phyloP scores from a whole-genome alignment of 2,113 vertebrate species.

The Spea bombifrons region DNA sequence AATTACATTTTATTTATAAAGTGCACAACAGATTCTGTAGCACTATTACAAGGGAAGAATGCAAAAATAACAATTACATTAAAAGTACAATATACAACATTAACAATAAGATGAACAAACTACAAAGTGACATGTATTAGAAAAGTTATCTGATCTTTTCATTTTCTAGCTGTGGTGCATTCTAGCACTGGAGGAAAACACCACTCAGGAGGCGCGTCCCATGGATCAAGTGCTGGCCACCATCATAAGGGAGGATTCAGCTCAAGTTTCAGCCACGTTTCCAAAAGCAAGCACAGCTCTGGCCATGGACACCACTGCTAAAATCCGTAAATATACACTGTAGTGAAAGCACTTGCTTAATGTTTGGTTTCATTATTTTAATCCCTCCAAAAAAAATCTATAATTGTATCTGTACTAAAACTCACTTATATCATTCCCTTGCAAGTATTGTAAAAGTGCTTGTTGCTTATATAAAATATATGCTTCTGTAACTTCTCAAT shows the following conservation, averaged over 20 bases:
- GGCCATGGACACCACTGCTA: constrained; percentile 12
- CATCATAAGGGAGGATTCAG: constrained; percentile 11
- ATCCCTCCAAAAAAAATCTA: no score
- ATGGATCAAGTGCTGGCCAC: constrained; percentile 4
- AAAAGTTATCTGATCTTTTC: neutral
- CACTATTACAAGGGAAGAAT: neutral
- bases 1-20: neutral
- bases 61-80: no score
- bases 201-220: constrained; percentile 16
- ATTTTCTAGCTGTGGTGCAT: constrained; percentile 14
- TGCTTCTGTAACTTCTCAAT: no score
- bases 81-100: no score
- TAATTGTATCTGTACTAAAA: no score
- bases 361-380: no score
- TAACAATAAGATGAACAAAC: neutral
- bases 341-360: no score
- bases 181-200: constrained; percentile 26
- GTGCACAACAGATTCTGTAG: neutral
- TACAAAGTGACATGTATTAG: neutral
- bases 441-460: no score
- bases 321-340: neutral
- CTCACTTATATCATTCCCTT: no score
- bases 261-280: neutral
- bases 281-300: constrained; percentile 3
- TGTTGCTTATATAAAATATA: no score